Conservation (phyloP, 2,113 vertebrate species). For the Menidia beryllina region DNA sequence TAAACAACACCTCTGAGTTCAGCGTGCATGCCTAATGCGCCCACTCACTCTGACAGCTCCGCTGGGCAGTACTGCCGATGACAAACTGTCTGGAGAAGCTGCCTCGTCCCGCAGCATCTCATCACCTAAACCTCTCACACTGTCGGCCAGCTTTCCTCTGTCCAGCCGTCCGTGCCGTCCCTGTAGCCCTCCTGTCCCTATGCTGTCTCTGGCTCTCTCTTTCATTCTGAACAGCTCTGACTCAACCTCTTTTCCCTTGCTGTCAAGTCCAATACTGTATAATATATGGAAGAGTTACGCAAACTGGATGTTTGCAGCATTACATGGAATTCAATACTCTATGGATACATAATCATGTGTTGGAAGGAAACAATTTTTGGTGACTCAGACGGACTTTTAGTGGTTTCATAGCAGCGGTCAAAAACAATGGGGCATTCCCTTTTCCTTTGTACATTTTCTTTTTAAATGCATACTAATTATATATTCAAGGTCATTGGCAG, state of each 20-base stretch:
- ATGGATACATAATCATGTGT: slow-evolving; percentile 4
- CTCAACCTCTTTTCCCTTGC: neutral
- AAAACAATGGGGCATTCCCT: slow-evolving; percentile 56
- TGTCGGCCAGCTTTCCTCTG: slow-evolving; percentile 37
- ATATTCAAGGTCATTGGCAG: slow-evolving; percentile 72
- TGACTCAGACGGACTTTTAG: slow-evolving; percentile 26
- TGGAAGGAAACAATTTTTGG: slow-evolving; percentile 24
- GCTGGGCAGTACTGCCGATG: slow-evolving; percentile 54
- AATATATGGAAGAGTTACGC: slow-evolving; percentile 8
- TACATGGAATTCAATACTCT: slow-evolving; percentile 25
- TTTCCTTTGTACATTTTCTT: slow-evolving; percentile 71
- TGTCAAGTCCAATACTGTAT: slow-evolving; percentile 5
- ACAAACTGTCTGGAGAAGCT: slow-evolving; percentile 68
- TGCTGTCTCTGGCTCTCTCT: slow-evolving; percentile 13
- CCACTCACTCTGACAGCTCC: slow-evolving; percentile 49
- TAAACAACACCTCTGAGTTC: slow-evolving; percentile 77
- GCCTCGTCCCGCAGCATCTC: slow-evolving; percentile 49
- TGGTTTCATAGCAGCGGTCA: slow-evolving; percentile 54
- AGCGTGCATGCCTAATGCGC: slow-evolving; percentile 72
- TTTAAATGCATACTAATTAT: slow-evolving; percentile 77
- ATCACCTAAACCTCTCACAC: slow-evolving; percentile 30
- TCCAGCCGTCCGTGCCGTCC: slow-evolving; percentile 30
- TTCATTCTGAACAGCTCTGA: neutral
- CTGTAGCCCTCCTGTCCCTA: neutral
- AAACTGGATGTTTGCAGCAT: slow-evolving; percentile 12